Percentiles rank a stretch among this genome's conserved stretches.
phyloP scores from a whole-genome alignment of 2,888 invertebrate species.

The Oscheius onirici region DNA sequence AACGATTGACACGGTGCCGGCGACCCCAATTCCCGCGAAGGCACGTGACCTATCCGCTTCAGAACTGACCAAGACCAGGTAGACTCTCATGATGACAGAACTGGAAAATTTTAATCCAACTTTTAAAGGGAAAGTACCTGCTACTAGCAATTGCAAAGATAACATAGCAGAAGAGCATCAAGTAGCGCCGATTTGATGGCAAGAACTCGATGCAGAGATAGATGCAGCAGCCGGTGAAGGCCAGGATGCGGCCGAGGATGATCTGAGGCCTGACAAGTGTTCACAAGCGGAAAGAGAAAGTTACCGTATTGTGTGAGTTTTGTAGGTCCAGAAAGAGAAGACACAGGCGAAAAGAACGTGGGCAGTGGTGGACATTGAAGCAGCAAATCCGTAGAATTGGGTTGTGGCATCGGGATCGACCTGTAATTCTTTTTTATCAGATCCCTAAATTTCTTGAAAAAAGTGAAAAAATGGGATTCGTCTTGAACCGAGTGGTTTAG shows the following conservation, averaged over 20 bases:
- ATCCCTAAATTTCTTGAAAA: too few relatives aligned
- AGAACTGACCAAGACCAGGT: slow-evolving; percentile 41
- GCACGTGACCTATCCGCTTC: slow-evolving; percentile 43
- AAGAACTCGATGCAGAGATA: slow-evolving; percentile 50
- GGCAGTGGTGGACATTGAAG: slow-evolving; percentile 45
- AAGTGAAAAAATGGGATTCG: too few relatives aligned
- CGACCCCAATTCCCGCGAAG: slow-evolving; percentile 38
- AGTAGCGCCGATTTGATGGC: slow-evolving; percentile 38
- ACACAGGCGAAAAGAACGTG: slow-evolving; percentile 51
- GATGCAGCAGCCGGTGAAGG: slow-evolving; percentile 43
- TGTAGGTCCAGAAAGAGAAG: slow-evolving; percentile 54
- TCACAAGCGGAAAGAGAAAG: not conserved
- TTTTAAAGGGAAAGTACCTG: not conserved
- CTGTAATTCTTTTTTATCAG: slow-evolving; percentile 28
- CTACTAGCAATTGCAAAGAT: slow-evolving; percentile 45
- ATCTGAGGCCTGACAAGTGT: slow-evolving; percentile 39
- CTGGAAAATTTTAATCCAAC: slow-evolving; percentile 12
- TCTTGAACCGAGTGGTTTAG: too few relatives aligned
- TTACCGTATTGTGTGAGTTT: slow-evolving; percentile 28
- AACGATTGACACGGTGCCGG: slow-evolving; percentile 43
- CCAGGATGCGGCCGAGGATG: slow-evolving; percentile 39
- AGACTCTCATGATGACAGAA: slow-evolving; percentile 43
- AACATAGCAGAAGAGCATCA: slow-evolving; percentile 46
- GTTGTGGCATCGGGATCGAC: slow-evolving; percentile 48
- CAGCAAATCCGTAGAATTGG: slow-evolving; percentile 51